phyloP scores from a whole-genome alignment of 2,888 invertebrate species.

The Oxystoma pomonae region DNA sequence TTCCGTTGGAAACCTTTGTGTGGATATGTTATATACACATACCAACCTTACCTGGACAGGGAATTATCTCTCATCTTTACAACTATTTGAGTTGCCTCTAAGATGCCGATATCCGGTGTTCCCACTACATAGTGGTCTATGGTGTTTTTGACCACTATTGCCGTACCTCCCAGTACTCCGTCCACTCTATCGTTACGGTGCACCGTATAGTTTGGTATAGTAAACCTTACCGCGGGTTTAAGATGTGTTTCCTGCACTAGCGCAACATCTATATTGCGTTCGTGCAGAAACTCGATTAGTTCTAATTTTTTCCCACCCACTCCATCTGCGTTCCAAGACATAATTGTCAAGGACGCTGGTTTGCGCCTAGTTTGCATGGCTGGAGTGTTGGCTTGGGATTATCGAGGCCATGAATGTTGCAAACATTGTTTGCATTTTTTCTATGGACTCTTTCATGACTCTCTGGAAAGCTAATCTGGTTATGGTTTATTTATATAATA shows the following conservation, averaged over 20 bases:
- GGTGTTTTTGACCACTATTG: background rate
- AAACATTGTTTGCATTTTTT: background rate
- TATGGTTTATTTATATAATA: too few species aligned
- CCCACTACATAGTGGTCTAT: background rate
- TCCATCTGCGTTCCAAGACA: background rate
- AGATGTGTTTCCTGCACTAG: background rate
- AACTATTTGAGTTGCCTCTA: too few species aligned
- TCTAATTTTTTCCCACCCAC: background rate
- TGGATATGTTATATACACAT: too few species aligned
- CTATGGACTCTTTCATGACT: too few species aligned
- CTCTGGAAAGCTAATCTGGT: too few species aligned
- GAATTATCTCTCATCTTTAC: too few species aligned
- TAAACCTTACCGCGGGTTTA: background rate
- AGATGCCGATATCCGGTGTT: background rate
- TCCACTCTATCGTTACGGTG: background rate
- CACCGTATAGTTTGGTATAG: background rate
- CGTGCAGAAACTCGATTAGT: background rate
- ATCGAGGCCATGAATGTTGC: background rate
- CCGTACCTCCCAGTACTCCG: background rate
- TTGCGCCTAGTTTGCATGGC: too few species aligned
- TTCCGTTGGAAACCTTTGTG: too few species aligned
- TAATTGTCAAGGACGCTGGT: too few species aligned
- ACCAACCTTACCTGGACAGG: too few species aligned
- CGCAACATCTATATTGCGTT: background rate
- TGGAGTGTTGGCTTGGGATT: background rate